Base-by-base conservation (phyloP, 2,888 invertebrate species). In the Drosophila yooni region DNA sequence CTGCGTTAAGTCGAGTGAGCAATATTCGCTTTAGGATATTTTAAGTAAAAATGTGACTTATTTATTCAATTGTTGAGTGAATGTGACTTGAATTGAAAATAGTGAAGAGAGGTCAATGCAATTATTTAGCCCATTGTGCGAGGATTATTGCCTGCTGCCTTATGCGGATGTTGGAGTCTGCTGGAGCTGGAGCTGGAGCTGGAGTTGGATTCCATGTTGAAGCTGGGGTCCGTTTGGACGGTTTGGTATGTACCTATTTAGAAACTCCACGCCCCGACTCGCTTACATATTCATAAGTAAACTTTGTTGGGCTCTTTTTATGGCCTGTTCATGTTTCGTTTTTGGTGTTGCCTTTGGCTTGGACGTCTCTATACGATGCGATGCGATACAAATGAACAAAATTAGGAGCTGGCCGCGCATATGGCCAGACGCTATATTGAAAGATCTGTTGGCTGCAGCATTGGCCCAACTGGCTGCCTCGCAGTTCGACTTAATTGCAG, bases 271-370 rank as follows among this genome's bases (percentile, higher is more conserved):
- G 76, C 85, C 81, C 76, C 76, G 62, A 50, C 65, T 52, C 66
- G 76, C 82, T 78, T 89, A 83, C 83, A 89, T 89, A 90, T 90
- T 85, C 91, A 90, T 89, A 68, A 64, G 64, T 38, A 81, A 88
- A 79, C 52, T 67, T 57, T 65, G 85, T 68, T 68, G 67, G 56
- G 53, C 51, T 57, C 81, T 76, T 64, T 80, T 83, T 90, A 90
- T 89, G 79, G 88, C 74, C 78, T 61, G 70, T 62, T 50, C 76
- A 69, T 61, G 75, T 81, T 68, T 79, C 72, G 71, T 56, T 78
- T 86, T 82, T 79, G 83, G 80, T 52, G 61, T 70, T 54, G 63
- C 31, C 48, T n/a, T 27, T 52, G 48, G 46, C 40, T 43, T 63
- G 59, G 60, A 83, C 83, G 83, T 88, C 80, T 83, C 77, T 84